Evolutionary conservation across 2,888 invertebrate species (phyloP).

Genomic region (Hipparchia sbordonii): DNA sequence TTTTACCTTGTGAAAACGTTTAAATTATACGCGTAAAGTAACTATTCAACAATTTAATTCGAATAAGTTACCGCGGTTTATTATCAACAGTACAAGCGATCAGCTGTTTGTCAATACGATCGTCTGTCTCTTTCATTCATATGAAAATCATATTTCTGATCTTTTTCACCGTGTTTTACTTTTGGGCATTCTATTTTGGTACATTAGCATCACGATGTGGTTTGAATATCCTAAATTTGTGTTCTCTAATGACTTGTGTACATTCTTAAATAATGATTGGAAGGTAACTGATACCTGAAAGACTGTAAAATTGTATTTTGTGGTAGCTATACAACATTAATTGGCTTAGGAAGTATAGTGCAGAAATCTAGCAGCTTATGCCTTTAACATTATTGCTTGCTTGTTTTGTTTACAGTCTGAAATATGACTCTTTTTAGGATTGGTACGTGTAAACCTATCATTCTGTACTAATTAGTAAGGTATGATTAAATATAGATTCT

Average conservation of each 20-base stretch:
- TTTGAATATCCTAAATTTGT: constrained; percentile 74
- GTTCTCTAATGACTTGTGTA: constrained; percentile 60
- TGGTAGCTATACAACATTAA: constrained; percentile 14
- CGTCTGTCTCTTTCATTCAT: constrained; percentile 63
- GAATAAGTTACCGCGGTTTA: constrained; percentile 37
- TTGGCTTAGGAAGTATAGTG: constrained; percentile 1
- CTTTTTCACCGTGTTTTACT: constrained; percentile 71
- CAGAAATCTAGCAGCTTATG: constrained; percentile 9
- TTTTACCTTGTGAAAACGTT: neutral
- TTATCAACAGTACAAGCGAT: constrained; percentile 56
- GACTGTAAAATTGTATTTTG: neutral
- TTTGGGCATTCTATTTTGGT: constrained; percentile 82
- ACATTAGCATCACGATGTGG: constrained; percentile 80
- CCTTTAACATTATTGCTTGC: constrained; percentile 18
- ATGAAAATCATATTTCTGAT: constrained; percentile 54
- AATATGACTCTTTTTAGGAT: neutral
- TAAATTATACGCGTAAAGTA: too few relatives aligned
- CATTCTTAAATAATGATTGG: constrained; percentile 56
- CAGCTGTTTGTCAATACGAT: constrained; percentile 79
- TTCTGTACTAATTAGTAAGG: neutral
- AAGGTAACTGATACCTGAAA: constrained; percentile 55
- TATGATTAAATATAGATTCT: too few relatives aligned
- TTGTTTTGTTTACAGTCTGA: constrained; percentile 16
- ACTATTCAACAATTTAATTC: constrained; percentile 2
- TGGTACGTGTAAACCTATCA: neutral